Percentiles rank a stretch among this genome's conserved stretches.
phyloP scores from a whole-genome alignment of 2,797 vertebrate genomes.

The Periparus ater region DNA sequence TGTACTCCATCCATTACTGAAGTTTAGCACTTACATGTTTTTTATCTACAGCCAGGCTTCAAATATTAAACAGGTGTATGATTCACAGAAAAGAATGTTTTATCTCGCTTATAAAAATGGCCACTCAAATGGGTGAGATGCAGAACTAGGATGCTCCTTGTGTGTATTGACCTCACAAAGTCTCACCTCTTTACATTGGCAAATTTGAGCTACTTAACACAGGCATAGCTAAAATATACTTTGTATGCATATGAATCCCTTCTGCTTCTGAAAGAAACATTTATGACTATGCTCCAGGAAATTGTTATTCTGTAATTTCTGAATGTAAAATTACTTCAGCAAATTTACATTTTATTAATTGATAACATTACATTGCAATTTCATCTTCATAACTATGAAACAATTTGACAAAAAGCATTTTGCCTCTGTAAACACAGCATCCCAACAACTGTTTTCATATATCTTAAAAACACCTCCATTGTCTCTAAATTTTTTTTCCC shows the following conservation, averaged over 20 bases:
- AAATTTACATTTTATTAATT: constrained; percentile 41
- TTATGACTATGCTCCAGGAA: constrained; percentile 21
- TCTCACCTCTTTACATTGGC: background rate
- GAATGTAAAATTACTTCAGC: constrained; percentile 12
- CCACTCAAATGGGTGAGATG: background rate
- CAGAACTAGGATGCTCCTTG: background rate
- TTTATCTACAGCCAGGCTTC: background rate
- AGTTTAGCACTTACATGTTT: background rate
- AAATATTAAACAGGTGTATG: background rate
- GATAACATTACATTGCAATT: constrained; percentile 40
- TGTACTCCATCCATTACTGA: background rate
- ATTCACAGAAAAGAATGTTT: background rate
- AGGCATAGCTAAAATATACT: background rate
- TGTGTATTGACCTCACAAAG: background rate
- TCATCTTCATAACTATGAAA: constrained; percentile 14
- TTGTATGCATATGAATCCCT: background rate
- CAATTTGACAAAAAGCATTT: constrained; percentile 8
- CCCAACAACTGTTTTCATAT: background rate
- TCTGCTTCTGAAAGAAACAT: background rate
- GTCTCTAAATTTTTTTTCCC: background rate
- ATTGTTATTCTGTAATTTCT: constrained; percentile 26
- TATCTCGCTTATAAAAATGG: background rate
- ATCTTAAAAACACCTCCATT: background rate
- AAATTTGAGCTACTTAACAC: background rate
- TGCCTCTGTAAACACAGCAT: constrained; percentile 18